Evolutionary conservation across 2,888 invertebrate genomes (phyloP), one percentile per base, ranked within the genome.

Genomic region (Horisme vitalbata): DNA sequence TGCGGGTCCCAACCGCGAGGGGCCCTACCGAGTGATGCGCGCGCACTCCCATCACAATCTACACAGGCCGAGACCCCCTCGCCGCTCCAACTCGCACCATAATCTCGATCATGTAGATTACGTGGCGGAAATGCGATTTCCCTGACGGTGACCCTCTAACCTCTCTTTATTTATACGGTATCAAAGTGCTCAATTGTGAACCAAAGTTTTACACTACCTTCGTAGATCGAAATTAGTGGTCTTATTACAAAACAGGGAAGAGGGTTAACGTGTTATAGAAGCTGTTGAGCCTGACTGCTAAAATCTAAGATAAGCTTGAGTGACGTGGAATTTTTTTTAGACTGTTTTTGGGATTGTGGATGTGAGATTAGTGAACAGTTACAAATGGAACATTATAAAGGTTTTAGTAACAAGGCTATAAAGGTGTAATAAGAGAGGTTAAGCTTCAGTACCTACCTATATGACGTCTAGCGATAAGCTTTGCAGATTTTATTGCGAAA

Each of bases 21-120:
- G 84, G 20, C 68, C 82, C 0, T 85, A 87, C 65, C 67, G 83
- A 31, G 90, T 90, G 53, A 82, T 78, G 72, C 83, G 92, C 35
- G 93, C 93, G 0, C 92, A 92, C 46, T 92, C 92, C 0, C 93
- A 93, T 46, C 93, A 93, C 71, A 93, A 93, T 65, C 80, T 93
- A 0, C 90, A 92, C 63, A 71, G 90, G 68, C 72, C 90, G 47
- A 75, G 90, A 56, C 79, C 90, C 27, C 88, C 90, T n/a, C 73
- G 86, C 37, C 88, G 91, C 52, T 92, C 93, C 21, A 91, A 89
- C 70, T 92, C 92, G 0, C 92, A 93, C 51, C 93, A 93, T 55
- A 93, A 92, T 65, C 83, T 94, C 32, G 91, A 93, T 60, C 91
- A 92, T 72, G 91, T 91, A 71, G 89, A 91, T 63, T 93, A 92